Conservation (phyloP, 1,140 invertebrate genomes). For the Paraescarpia echinospica region DNA sequence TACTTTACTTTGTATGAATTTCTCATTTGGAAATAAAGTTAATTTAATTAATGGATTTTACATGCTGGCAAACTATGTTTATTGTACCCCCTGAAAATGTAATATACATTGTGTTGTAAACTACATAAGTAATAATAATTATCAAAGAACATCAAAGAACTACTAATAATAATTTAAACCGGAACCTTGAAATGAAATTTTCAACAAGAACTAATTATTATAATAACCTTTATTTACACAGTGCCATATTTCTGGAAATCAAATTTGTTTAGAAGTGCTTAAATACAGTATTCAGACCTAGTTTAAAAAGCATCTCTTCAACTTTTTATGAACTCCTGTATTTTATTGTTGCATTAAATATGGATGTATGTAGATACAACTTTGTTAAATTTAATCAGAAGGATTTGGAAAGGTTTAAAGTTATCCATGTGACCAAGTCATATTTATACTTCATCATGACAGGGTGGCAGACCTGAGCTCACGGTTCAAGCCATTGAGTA, state of each 20-base stretch:
- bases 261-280: no score
- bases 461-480: no score
- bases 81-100: not conserved
- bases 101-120: not conserved
- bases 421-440: no score
- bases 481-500: no score
- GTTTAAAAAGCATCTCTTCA: not conserved
- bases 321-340: not conserved
- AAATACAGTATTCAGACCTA: no score
- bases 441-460: no score
- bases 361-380: not conserved
- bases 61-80: not conserved
- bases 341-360: not conserved
- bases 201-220: not conserved
- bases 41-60: not conserved
- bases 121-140: not conserved
- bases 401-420: no score
- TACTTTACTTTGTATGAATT: no score
- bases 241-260: no score
- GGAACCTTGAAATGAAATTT: not conserved
- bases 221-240: no score
- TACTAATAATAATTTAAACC: not conserved
- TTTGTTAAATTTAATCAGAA: no score
- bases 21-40: no score
- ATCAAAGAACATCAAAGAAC: not conserved